Percentiles rank a stretch among this genome's conserved stretches.
Conservation (phyloP, 2,888 invertebrate species). For the Drosophila helvetica region DNA sequence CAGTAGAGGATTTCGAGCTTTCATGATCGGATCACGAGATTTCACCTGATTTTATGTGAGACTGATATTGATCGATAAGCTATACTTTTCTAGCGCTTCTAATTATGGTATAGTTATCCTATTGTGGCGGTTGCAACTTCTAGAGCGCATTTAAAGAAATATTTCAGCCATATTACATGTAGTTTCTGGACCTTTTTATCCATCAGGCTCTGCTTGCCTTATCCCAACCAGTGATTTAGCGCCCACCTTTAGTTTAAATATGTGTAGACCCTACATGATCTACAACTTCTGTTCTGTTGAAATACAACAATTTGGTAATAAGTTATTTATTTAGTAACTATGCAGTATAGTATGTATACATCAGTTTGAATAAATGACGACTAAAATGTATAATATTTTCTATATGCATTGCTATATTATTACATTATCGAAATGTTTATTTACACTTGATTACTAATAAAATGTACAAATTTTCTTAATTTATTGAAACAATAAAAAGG, state of each 20-base stretch:
- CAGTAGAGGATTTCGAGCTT: no score
- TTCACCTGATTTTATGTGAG: no score
- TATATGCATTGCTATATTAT: conserved; percentile 63
- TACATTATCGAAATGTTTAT: conserved; percentile 74
- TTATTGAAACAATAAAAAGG: conserved; percentile 69
- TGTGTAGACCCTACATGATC: background rate
- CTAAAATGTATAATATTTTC: conserved; percentile 54
- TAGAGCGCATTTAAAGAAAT: no score
- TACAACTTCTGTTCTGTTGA: background rate
- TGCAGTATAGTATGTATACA: conserved; percentile 61
- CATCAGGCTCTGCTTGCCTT: no score
- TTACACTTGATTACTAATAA: conserved; percentile 75
- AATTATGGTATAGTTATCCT: no score
- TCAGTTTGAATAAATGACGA: conserved; percentile 58
- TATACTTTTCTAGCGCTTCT: no score
- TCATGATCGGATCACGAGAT: background rate
- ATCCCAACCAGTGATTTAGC: no score
- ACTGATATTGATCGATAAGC: no score
- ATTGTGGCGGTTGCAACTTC: no score
- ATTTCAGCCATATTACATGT: no score
- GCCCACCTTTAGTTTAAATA: no score
- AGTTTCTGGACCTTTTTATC: no score
- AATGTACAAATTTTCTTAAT: conserved; percentile 76
- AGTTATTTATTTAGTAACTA: conserved; percentile 76
- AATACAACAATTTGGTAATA: conserved; percentile 62